Base-by-base conservation (phyloP, 1,140 invertebrate species). In the Triops cancriformis region DNA sequence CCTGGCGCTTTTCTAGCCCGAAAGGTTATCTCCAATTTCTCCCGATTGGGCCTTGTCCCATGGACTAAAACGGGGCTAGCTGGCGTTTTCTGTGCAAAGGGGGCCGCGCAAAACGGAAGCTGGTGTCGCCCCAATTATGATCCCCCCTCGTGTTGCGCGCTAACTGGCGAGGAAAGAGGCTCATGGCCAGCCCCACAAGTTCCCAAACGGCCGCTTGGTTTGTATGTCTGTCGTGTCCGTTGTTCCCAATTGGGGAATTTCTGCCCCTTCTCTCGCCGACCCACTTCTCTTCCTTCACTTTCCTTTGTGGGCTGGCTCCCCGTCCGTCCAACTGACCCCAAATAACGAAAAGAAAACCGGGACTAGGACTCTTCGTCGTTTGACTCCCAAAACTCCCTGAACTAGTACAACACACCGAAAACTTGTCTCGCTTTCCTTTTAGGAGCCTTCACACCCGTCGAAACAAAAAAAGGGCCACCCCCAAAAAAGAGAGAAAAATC, bases 221-320 rank as follows among this genome's bases (percentile, higher is more conserved):
- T 37, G 31, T 37, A 7, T 37, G 31, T 37, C 7, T 64, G n/a
- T 64, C 11, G 51, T 23, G 51, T 64, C 51, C 51, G 18, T 23
- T n/a, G 23, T 64, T 23, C 51, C 51, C 14, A 64, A 37, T 37
- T 37, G 2, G 31, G 31, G 31, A 37, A 64, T 64, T 64, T 64
- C 51, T 64, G 51, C n/a, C 51, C 51, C 51, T 64, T 64, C 51
- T 64, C 51, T 64, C 51, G 5, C 14, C 51, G 51, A 64, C 51
- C 51, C 51, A 64, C 51, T 64, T 64, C 51, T 37, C 31, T 64
- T 64, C 51, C 51, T 64, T 64, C 51, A 64, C 51, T 64, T 64
- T 64, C 51, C 51, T 64, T 64, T 64, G 51, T 64, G 51, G 51
- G 51, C 51, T 64, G 31, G 31, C 31, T 37, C 7, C 31, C 31